Conservation (phyloP, 2,888 invertebrate genomes). For the Smittia aterrima region DNA sequence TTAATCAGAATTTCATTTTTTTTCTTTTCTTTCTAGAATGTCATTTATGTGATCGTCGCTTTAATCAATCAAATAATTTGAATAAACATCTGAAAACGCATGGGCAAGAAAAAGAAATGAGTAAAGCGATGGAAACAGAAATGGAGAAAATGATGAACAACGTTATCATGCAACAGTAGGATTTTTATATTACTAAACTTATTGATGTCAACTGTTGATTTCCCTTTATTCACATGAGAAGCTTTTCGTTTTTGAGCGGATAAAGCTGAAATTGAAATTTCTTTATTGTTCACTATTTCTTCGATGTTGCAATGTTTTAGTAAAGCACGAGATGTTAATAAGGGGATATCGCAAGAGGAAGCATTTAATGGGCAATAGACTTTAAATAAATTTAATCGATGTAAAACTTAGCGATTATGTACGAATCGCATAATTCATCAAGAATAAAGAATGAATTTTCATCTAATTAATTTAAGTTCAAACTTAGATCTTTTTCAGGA, state of each 20-base stretch:
- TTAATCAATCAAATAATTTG: constrained; percentile 34
- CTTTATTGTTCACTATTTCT: neutral
- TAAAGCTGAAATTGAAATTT: too few relatives aligned
- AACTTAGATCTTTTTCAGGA: too few relatives aligned
- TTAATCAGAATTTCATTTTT: neutral
- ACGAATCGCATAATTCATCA: too few relatives aligned
- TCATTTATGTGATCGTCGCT: constrained; percentile 30
- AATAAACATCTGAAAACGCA: constrained; percentile 40
- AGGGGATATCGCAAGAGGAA: too few relatives aligned
- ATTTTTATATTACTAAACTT: neutral
- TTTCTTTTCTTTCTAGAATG: constrained; percentile 5
- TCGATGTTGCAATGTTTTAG: neutral
- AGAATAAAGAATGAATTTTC: too few relatives aligned
- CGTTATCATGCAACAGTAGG: constrained; percentile 26
- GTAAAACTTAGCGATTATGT: too few relatives aligned
- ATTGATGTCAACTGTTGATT: constrained; percentile 5
- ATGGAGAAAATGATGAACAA: constrained; percentile 39
- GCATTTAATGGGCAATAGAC: too few relatives aligned
- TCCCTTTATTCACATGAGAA: neutral
- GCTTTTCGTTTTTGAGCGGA: neutral
- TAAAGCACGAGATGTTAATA: too few relatives aligned
- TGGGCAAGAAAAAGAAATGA: constrained; percentile 37
- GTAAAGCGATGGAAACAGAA: constrained; percentile 31
- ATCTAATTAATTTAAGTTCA: too few relatives aligned
- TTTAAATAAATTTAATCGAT: too few relatives aligned